Conservation (phyloP, 2,888 invertebrate genomes). For the Polietes domitor region DNA sequence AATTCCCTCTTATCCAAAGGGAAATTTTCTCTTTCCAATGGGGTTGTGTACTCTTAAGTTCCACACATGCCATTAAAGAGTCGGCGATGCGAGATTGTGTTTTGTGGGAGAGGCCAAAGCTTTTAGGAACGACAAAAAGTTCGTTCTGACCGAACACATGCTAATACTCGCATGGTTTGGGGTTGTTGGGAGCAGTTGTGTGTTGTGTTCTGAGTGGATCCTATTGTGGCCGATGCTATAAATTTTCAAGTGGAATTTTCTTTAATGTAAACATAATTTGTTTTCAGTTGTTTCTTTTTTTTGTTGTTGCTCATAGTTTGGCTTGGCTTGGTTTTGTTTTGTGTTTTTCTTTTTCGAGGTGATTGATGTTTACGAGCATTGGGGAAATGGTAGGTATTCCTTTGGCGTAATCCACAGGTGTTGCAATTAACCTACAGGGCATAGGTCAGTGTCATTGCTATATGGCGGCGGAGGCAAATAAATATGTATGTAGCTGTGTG, state of each 20-base stretch:
- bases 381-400: neutral
- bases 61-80: slow-evolving; percentile 12
- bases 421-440: slow-evolving; percentile 17
- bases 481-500: no score
- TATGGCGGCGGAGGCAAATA: neutral
- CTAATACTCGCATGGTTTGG: neutral
- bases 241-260: slow-evolving; percentile 2
- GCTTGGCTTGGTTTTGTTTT: neutral
- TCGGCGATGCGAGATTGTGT: neutral
- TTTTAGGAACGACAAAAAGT: no score
- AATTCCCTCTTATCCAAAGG: neutral
- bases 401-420: slow-evolving; percentile 26
- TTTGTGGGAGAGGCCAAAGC: neutral
- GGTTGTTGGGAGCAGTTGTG: no score
- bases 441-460: slow-evolving; percentile 25
- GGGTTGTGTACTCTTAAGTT: slow-evolving; percentile 2
- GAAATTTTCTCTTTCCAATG: slow-evolving; percentile 31
- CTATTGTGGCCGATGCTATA: neutral
- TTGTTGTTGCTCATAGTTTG: neutral
- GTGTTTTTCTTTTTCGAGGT: neutral
- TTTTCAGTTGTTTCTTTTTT: no score
- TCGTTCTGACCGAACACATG: no score
- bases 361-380: slow-evolving; percentile 2
- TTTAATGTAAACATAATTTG: slow-evolving; percentile 21
- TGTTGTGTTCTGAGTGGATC: neutral